These are phyloP conservation scores for Chloromyia formosa DNA, from an alignment of 2,888 invertebrate species.

Conservation along the genomic window DNA sequence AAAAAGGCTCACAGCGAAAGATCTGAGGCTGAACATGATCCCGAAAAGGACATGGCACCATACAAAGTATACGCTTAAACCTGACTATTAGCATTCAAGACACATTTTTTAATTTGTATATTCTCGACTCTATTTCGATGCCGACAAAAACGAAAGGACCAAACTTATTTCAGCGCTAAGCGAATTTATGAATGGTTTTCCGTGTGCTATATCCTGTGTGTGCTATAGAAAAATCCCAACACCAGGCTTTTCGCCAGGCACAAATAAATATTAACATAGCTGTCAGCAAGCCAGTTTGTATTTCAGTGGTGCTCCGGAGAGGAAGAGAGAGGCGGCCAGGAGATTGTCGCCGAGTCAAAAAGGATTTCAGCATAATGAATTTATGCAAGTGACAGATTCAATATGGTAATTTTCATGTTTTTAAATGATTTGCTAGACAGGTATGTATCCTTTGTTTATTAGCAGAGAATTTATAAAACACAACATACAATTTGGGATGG, in stretches of 20 bases:
- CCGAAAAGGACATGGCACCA: no score
- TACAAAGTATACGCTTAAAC: no score
- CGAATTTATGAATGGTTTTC: conserved; percentile 3
- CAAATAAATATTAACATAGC: not conserved
- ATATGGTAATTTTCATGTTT: not conserved
- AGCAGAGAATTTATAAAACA: no score
- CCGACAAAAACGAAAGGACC: not conserved
- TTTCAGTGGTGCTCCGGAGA: not conserved
- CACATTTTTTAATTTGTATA: conserved; percentile 12
- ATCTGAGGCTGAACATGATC: no score
- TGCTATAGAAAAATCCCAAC: no score
- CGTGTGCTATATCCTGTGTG: no score
- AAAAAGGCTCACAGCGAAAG: no score
- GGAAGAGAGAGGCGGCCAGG: no score
- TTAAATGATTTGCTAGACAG: not conserved
- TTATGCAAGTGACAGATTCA: conserved; percentile 30
- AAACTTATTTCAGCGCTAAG: not conserved
- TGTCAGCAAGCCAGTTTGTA: not conserved
- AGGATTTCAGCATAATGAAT: conserved; percentile 10
- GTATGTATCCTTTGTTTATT: no score
- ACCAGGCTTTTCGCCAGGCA: no score
- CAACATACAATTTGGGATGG: no score
- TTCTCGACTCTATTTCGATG: not conserved
- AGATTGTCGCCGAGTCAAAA: no score
- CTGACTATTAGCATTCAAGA: conserved; percentile 6